These are phyloP conservation scores for Anabacerthia variegaticeps DNA, from an alignment of 2,797 vertebrate genomes.

Conservation along the genomic window DNA sequence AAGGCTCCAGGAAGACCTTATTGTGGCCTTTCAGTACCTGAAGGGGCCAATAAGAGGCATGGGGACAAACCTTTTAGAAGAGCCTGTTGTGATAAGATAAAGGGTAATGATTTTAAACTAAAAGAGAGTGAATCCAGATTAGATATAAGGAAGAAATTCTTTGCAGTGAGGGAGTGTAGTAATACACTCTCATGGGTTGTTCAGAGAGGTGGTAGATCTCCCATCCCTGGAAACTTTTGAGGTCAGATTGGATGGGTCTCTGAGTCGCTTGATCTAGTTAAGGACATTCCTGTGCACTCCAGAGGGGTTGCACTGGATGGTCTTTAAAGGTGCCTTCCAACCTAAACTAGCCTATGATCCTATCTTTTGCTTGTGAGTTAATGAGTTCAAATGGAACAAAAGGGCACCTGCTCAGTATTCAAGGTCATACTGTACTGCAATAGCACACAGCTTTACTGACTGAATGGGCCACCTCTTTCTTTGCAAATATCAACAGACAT, in stretches of 20 bases:
- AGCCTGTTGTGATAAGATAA: rapidly evolving
- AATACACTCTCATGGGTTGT: neutral
- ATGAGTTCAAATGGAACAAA: neutral
- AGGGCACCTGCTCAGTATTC: neutral
- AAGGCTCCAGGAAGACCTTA: neutral
- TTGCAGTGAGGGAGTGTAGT: neutral
- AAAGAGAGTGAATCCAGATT: neutral
- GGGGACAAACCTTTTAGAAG: neutral
- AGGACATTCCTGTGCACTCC: neutral
- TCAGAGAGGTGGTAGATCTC: neutral
- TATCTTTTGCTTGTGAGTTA: neutral
- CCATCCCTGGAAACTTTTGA: neutral
- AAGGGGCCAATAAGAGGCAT: neutral
- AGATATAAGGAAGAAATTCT: neutral
- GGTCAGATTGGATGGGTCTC: neutral
- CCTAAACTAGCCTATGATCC: neutral
- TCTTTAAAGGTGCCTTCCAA: neutral
- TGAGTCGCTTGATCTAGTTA: neutral
- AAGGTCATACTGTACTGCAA: neutral
- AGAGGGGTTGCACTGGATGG: neutral
- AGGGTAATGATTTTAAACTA: neutral
- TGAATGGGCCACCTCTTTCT: neutral
- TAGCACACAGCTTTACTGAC: neutral
- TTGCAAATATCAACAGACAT: neutral
- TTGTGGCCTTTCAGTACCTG: neutral